Base-by-base conservation (phyloP, 1,140 invertebrate species). In the Marisa cornuarietis region DNA sequence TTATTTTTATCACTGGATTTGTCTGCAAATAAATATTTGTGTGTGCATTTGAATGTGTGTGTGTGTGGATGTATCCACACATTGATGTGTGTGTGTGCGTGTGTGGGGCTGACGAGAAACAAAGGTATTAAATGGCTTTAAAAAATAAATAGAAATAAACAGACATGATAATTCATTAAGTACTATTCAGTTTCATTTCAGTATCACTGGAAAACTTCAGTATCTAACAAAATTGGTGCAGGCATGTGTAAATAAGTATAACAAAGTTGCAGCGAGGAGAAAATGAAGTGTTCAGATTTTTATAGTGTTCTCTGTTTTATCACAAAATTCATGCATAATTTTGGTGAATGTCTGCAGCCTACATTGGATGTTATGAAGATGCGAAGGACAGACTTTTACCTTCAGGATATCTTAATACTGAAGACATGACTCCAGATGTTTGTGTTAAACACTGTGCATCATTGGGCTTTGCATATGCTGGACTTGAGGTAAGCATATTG, bases 341-440 rank as follows among this genome's bases (percentile, higher is more conserved):
- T 58, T 58, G 54, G 11, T 58, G 54, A 58, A 58, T 58, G 54
- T 80, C 80, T 68, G 8, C 78, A 87, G 84, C 65, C 22, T 87
- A 83, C 76, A 66, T 87, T 22, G 86, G 86, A 1, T 87, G 86
- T 75, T 87, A 80, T 75, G n/a, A 61, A 26, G 86, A 85, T 62
- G 79, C 58, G 3, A 62, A 20, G 22, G 82, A 85, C n/a, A 72
- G 86, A 52, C 71, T 85, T 20, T 26, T 87, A 51, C 82, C 81
- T 51, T 61, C 71, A 11, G 31, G 31, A 22, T 66, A n/a, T 24
- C 58, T 73, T 13, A 26, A 22, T 1, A 68, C 31, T n/a, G 20
- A 0, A 5, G 49, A 79, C 16, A 74, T 85, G 78, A 85, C 81
- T 13, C 71, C 78, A 65, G 79, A 82, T 51, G 81, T 73, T 11